Percentiles rank a stretch among this genome's conserved stretches.
These are phyloP conservation scores for Saccopteryx leptura DNA, from an alignment of 2,113 vertebrate species.

Conservation along the genomic window DNA sequence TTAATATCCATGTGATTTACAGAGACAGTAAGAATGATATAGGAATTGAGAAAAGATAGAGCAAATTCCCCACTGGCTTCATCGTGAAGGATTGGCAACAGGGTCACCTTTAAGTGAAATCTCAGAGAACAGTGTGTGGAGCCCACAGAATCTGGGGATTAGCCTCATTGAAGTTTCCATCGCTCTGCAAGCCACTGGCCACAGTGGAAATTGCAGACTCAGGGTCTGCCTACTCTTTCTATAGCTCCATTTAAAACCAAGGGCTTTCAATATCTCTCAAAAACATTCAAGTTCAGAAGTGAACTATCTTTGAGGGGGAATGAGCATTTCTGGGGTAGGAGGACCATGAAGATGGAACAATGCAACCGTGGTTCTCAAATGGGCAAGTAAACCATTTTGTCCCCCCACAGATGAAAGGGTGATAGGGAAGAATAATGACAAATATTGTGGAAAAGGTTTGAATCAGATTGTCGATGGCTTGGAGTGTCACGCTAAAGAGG, in stretches of 20 bases:
- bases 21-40: background rate
- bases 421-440: background rate
- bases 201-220: background rate
- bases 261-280: background rate
- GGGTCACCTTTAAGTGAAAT: background rate
- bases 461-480: background rate
- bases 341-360: background rate
- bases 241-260: background rate
- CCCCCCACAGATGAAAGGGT: background rate
- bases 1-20: background rate
- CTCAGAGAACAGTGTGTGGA: background rate
- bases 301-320: background rate
- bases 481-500: background rate
- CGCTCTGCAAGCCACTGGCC: background rate
- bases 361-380: background rate
- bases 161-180: background rate
- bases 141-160: background rate
- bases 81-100: background rate
- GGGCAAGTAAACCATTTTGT: background rate
- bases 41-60: constrained; percentile 11
- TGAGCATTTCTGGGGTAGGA: background rate
- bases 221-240: background rate
- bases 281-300: background rate
- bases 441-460: background rate
- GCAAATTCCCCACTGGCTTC: background rate